phyloP scores from a whole-genome alignment of 2,113 vertebrate genomes.

The Pleuronectes platessa region DNA sequence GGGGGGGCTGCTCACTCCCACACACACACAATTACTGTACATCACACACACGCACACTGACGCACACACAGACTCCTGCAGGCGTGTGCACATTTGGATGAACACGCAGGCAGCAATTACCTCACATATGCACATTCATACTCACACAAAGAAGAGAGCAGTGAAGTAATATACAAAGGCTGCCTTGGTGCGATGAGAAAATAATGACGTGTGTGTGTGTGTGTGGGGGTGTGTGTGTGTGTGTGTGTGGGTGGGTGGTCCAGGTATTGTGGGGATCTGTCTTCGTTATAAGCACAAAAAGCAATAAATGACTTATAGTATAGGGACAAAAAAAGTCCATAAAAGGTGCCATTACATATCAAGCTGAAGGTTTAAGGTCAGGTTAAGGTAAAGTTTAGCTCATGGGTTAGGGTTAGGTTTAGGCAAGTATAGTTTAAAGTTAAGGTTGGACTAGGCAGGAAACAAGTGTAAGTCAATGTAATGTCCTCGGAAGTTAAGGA shows the following conservation, averaged over 20 bases:
- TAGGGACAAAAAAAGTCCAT: not conserved
- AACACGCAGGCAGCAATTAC: conserved; percentile 37
- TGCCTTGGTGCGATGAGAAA: conserved; percentile 3
- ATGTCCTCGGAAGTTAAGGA: too few species aligned
- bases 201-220: not conserved
- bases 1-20: conserved; percentile 35
- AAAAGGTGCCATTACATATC: too few species aligned
- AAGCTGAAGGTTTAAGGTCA: not conserved
- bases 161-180: conserved; percentile 53
- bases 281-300: not conserved
- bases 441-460: too few species aligned
- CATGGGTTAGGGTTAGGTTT: too few species aligned
- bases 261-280: not conserved
- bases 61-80: conserved; percentile 1
- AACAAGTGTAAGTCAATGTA: too few species aligned
- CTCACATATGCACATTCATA: conserved; percentile 24
- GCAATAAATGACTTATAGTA: too few species aligned
- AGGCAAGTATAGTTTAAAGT: too few species aligned
- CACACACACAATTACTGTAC: conserved; percentile 31
- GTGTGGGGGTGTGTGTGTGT: not conserved
- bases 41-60: conserved; percentile 9
- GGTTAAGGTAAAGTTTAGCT: not conserved
- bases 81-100: conserved; percentile 15
- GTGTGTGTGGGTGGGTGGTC: too few species aligned
- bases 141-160: conserved; percentile 27